These are phyloP conservation scores for Pteromalus puparum DNA, from an alignment of 1,140 invertebrate genomes.

Conservation along the genomic window DNA sequence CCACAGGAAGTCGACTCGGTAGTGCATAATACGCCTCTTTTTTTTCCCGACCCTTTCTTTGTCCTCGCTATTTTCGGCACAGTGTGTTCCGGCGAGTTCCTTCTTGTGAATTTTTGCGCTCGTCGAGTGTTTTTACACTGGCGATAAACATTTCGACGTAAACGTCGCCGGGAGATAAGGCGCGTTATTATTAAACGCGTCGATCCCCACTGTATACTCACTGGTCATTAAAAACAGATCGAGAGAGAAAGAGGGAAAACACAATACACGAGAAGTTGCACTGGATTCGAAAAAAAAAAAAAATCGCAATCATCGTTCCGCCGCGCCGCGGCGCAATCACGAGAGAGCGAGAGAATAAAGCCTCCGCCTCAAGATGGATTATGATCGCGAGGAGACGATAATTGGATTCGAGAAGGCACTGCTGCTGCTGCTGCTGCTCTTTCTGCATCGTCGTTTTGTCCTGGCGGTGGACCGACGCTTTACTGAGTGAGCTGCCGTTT, in stretches of 20 bases:
- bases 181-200: not conserved
- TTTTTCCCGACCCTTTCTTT: not conserved
- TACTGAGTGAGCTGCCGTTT: no score
- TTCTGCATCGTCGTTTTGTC: not conserved
- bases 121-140: no score
- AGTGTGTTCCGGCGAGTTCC: not conserved
- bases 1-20: not conserved
- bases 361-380: conserved; percentile 21
- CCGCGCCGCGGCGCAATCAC: not conserved
- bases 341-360: not conserved
- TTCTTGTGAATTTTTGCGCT: no score
- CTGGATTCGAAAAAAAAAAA: not conserved
- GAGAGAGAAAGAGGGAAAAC: no score
- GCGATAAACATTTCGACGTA: not conserved
- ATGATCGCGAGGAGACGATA: conserved; percentile 24
- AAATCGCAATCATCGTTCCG: not conserved
- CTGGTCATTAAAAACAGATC: not conserved
- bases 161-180: no score
- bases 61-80: not conserved
- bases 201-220: not conserved
- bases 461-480: no score
- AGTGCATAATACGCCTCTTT: not conserved
- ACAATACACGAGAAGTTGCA: not conserved
- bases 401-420: conserved; percentile 6
- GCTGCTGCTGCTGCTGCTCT: not conserved